Evolutionary conservation across 2,888 invertebrate genomes (phyloP), one percentile per base, ranked within the genome.

Genomic region (Cephalotes varians): DNA sequence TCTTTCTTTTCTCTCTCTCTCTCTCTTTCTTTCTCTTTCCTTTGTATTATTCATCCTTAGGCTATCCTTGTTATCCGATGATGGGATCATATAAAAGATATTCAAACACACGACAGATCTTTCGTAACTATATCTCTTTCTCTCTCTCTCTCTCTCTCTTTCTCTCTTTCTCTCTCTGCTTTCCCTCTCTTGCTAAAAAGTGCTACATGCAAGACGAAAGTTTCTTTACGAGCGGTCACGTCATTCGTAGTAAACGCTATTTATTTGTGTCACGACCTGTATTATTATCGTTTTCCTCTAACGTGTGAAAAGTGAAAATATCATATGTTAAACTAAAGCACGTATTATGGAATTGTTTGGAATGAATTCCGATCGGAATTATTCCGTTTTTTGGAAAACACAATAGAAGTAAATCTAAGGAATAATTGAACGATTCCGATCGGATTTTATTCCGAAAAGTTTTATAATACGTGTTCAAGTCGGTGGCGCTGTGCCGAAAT

Each of bases 181-280:
- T 21, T 60, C 73, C 34, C 49, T 62, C 18, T n/a, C 34, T 3
- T 2, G 25, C 6, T 62, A 34, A 62, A 60, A 62, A 2, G 12
- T n/a, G n/a, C n/a, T 12, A 25, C 6, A 25, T 12, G 62, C 21
- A 18, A 62, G 49, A 74, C 34, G 49, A 74, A 74, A 74, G 25
- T 74, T 49, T 25, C 25, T 74, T 74, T 74, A 74, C 34, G 62
- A 49, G 62, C 34, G n/a, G 28, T 62, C 47, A 31, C n/a, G 44
- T 47, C 18, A 74, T 37, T 34, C 10, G 47, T 47, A 60, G 47
- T 62, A 49, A 74, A 60, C 1, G 47, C 62, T 74, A 60, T 47
- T 60, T 73, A 73, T 73, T 62, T 74, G 49, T 62, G 31, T 47
- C 34, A 21, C 21, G n/a, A 62, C 49, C 18, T 34, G 60, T 60